phyloP scores from a whole-genome alignment of 2,888 invertebrate species.

The Lepidochitona cinerea region DNA sequence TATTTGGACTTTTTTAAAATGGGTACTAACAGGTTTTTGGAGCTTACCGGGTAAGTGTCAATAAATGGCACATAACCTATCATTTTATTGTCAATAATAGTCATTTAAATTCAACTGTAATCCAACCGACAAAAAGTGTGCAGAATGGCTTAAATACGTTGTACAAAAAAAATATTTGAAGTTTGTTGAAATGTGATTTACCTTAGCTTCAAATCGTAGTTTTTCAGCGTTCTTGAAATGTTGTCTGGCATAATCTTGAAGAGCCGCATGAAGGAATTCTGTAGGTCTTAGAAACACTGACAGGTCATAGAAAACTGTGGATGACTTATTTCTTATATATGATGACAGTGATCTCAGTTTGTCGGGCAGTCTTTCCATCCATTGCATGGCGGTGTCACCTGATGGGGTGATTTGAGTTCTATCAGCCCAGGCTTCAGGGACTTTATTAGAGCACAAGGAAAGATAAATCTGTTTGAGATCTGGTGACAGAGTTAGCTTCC shows the following conservation, averaged over 20 bases:
- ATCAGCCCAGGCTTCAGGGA: constrained; percentile 53
- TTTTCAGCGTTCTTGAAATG: constrained; percentile 59
- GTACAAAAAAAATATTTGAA: too few species aligned
- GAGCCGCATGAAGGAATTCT: constrained; percentile 54
- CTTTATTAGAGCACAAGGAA: constrained; percentile 46
- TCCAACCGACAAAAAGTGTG: too few species aligned
- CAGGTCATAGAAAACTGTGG: constrained; percentile 42
- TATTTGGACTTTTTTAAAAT: too few species aligned
- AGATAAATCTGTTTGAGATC: constrained; percentile 43
- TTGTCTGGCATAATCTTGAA: constrained; percentile 56
- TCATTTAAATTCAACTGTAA: too few species aligned
- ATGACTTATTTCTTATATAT: constrained; percentile 36
- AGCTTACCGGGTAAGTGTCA: too few species aligned
- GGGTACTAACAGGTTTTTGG: too few species aligned
- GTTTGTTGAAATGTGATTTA: too few species aligned
- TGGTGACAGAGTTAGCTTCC: constrained; percentile 43
- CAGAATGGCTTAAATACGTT: too few species aligned
- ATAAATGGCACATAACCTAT: too few species aligned
- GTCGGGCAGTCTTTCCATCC: constrained; percentile 45
- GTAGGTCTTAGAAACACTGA: constrained; percentile 60
- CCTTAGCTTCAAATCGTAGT: constrained; percentile 56
- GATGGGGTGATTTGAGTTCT: constrained; percentile 45
- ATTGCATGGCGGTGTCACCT: constrained; percentile 40
- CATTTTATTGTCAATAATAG: too few species aligned
- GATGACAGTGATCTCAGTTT: constrained; percentile 38